A percentile compares a stretch with the other conserved stretches of the same genome.
Evolutionary conservation across 2,113 vertebrate species (phyloP).

Genomic region (Etheostoma cragini): DNA sequence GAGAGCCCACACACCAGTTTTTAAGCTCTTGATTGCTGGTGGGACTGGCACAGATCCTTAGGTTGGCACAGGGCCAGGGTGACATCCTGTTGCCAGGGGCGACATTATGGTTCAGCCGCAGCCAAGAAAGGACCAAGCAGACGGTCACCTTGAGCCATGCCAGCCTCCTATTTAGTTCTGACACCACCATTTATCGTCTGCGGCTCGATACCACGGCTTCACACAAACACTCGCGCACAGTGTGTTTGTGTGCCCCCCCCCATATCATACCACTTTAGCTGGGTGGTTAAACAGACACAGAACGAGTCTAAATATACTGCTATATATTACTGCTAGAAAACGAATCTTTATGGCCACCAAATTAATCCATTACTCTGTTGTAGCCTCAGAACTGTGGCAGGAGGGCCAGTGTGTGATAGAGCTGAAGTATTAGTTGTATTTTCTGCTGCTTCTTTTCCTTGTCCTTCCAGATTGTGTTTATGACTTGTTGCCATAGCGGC

Average conservation of each 20-base stretch:
- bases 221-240: constrained; percentile 46
- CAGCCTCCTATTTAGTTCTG: constrained; percentile 75
- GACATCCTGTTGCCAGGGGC: constrained; percentile 82
- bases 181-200: constrained; percentile 75
- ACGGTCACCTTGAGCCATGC: constrained; percentile 86
- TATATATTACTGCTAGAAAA: neutral
- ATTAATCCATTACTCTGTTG: constrained; percentile 37
- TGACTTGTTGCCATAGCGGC: constrained; percentile 55
- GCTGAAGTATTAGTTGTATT: constrained; percentile 28
- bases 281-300: constrained; percentile 58
- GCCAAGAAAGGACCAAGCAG: constrained; percentile 76
- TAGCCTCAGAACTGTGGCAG: constrained; percentile 34
- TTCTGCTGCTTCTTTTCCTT: constrained; percentile 36
- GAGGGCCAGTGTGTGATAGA: neutral
- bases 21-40: constrained; percentile 67
- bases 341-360: constrained; percentile 35
- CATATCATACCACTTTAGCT: constrained; percentile 46
- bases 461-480: constrained; percentile 65
- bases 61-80: constrained; percentile 77
- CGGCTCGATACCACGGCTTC: constrained; percentile 51
- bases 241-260: neutral
- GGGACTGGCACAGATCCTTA: constrained; percentile 70
- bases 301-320: neutral
- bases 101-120: constrained; percentile 70
- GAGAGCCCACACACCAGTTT: constrained; percentile 51